Evolutionary conservation across 2,888 invertebrate genomes (phyloP), one percentile per base, ranked within the genome.

Genomic region (Drosophila rellima): DNA sequence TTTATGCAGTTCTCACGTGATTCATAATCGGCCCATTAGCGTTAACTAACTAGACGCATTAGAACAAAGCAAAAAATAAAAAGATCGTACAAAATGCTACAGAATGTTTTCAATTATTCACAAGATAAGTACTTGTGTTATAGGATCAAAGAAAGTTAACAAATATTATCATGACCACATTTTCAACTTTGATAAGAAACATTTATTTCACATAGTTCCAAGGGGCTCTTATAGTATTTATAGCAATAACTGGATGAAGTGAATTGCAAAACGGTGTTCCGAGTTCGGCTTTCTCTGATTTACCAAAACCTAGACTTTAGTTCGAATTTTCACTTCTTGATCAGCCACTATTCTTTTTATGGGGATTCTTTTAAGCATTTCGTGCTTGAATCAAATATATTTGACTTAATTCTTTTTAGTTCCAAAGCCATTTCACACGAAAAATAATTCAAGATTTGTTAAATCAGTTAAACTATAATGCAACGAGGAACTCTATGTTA

Each of bases 1-100:
- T 62, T 57, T 44, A 59, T 69, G 40, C 37, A 51, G 48, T 76
- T 83, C 70, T 76, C 72, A 79, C 68, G 74, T 73, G 68, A 73
- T 78, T 72, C 56, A 48, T 76, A 72, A 79, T 66, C 67, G 65
- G 18, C 39, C 66, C 61, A 80, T 75, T 72, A 78, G 65, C 69
- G 57, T 45, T 70, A 31, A 57, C 61, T 52, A 77, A 70, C 61
- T 37, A 39, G 63, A 29, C 40, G n/a, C 47, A 65, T 35, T 62
- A 55, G 47, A 42, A 29, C 23, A 26, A 17, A 29, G 15, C 20
- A 5, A 6, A 15, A 35, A 29, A 10, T 18, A 5, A 6, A 23
- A 35, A 51, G 35, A 37, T 51, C 23, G 11, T 15, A 51, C 51
- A 51, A 37, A 51, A 51, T 51, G 51, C 51, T 23, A 23, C 51